Evolutionary conservation across 1,140 invertebrate species (phyloP).

Genomic region (Drosophila setifemur): DNA sequence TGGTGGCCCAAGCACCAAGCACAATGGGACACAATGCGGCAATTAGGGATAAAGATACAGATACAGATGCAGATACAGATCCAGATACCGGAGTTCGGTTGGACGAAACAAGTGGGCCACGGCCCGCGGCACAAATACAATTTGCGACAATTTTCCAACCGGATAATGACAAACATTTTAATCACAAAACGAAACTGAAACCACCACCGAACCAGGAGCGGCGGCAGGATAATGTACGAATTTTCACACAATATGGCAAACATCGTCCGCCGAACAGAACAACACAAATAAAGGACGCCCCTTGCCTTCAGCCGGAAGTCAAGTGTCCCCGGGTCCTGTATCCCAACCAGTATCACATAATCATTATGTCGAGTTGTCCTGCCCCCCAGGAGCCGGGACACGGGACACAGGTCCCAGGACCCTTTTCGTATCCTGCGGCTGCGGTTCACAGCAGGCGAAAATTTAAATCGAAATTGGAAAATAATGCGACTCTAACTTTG

Average conservation of each 20-base stretch:
- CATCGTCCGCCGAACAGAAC: constrained; percentile 12
- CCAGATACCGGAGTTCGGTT: no score
- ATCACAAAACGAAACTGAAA: constrained; percentile 62
- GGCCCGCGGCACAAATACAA: constrained; percentile 79
- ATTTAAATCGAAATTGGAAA: constrained; percentile 38
- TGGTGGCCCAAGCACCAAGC: constrained; percentile 3
- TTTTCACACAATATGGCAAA: constrained; percentile 45
- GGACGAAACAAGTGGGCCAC: constrained; percentile 60
- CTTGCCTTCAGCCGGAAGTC: constrained; percentile 50
- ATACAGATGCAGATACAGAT: neutral
- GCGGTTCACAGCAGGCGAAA: constrained; percentile 6
- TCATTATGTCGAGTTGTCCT: constrained; percentile 7
- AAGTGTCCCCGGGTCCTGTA: constrained; percentile 38
- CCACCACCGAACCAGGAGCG: constrained; percentile 3
- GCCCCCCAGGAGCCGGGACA: neutral
- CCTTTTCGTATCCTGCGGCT: no score
- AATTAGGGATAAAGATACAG: constrained; percentile 23
- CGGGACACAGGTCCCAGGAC: no score
- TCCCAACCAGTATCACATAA: constrained; percentile 9
- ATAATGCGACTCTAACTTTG: constrained; percentile 1
- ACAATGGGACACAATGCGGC: constrained; percentile 33
- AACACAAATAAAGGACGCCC: neutral
- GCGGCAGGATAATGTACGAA: constrained; percentile 28
- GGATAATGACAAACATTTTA: constrained; percentile 82
- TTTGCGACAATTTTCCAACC: constrained; percentile 81